Evolutionary conservation across 2,113 vertebrate genomes (phyloP).

Genomic region (Psilopsiagon aymara): DNA sequence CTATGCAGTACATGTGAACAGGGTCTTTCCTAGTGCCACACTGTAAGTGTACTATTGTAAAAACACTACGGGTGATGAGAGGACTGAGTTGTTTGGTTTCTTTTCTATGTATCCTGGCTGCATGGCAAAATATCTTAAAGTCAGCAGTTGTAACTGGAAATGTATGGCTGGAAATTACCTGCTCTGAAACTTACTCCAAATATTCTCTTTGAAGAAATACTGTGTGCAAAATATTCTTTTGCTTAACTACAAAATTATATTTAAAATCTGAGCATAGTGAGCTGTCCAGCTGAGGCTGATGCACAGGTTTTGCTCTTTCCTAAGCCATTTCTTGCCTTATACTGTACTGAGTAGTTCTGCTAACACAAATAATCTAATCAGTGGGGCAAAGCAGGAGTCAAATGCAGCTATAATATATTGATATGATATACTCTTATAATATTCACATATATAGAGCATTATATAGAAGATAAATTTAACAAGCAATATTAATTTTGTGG

Average conservation of each 20-base stretch:
- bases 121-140: not conserved
- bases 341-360: not conserved
- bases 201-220: not conserved
- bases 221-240: not conserved
- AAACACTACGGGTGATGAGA: accelerated
- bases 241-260: not conserved
- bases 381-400: not conserved
- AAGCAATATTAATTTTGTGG: not conserved
- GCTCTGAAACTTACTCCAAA: not conserved
- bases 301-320: not conserved
- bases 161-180: not conserved
- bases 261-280: not conserved
- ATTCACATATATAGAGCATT: not conserved
- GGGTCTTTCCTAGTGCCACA: not conserved
- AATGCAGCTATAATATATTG: not conserved
- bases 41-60: not conserved
- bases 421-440: not conserved
- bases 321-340: not conserved
- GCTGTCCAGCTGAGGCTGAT: not conserved
- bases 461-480: not conserved
- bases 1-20: not conserved
- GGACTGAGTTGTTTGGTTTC: not conserved
- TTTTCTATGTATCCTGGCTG: not conserved
- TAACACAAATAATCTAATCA: not conserved
- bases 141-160: not conserved